These are phyloP conservation scores for Diorhabda carinulata DNA, from an alignment of 1,140 invertebrate species.

Conservation along the genomic window DNA sequence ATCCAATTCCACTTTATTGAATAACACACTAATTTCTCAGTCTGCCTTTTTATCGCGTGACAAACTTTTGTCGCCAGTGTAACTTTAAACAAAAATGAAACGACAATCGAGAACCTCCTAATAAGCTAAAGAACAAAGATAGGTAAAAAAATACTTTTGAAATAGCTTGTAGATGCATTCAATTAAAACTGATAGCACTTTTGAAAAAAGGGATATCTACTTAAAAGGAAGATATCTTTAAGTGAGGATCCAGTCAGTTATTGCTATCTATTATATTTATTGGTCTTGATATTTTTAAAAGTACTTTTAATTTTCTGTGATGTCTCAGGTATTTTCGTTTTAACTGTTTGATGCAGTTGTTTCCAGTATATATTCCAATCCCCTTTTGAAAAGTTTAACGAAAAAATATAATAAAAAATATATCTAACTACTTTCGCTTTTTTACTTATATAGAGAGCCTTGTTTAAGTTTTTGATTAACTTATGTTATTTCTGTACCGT, in stretches of 20 bases:
- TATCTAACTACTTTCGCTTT: too few relatives aligned
- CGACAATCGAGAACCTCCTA: conserved; percentile 23
- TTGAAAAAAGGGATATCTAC: background rate
- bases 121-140: conserved; percentile 17
- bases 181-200: conserved; percentile 9
- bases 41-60: conserved; percentile 25
- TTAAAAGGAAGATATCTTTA: background rate
- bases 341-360: too few relatives aligned
- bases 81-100: conserved; percentile 25
- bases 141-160: conserved; percentile 12
- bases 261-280: conserved; percentile 16
- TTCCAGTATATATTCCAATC: too few relatives aligned
- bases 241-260: background rate
- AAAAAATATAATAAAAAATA: too few relatives aligned
- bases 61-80: conserved; percentile 25
- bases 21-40: conserved; percentile 20
- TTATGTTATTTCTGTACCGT: too few relatives aligned
- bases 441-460: too few relatives aligned
- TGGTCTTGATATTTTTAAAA: background rate
- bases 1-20: background rate
- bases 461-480: too few relatives aligned
- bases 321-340: too few relatives aligned
- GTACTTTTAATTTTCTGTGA: conserved; percentile 1
- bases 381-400: too few relatives aligned
- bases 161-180: conserved; percentile 23